phyloP scores from a whole-genome alignment of 2,113 vertebrate species.

The Crotalus viridis region DNA sequence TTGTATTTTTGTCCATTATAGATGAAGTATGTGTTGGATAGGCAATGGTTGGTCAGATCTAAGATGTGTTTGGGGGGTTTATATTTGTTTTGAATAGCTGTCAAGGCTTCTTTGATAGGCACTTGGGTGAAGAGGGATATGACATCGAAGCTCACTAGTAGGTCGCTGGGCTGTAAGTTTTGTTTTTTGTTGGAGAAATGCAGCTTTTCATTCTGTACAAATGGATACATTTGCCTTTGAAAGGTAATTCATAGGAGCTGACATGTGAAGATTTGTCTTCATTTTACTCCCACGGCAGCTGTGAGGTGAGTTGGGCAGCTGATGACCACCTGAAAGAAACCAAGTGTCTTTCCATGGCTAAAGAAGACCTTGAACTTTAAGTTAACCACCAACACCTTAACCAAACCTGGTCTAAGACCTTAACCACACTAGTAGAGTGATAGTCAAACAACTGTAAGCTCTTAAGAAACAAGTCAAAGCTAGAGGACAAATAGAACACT shows the following conservation, averaged over 20 bases:
- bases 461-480: background rate
- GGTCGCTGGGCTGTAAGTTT: too few relatives aligned
- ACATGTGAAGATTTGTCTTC: background rate
- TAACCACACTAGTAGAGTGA: background rate
- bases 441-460: background rate
- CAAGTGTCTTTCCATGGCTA: background rate
- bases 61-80: too few relatives aligned
- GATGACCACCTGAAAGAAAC: background rate
- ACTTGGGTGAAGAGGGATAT: too few relatives aligned
- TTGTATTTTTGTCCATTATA: too few relatives aligned
- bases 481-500: background rate
- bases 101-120: too few relatives aligned
- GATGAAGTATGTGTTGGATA: too few relatives aligned
- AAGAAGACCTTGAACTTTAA: background rate
- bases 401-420: background rate
- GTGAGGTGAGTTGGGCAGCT: background rate
- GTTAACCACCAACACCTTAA: background rate
- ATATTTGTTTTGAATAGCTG: too few relatives aligned
- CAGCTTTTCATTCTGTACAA: background rate
- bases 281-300: background rate
- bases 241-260: background rate
- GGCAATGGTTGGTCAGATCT: too few relatives aligned
- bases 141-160: too few relatives aligned
- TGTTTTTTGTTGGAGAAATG: background rate
- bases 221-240: constrained; percentile 7